These are phyloP conservation scores for Pedetes capensis DNA, from an alignment of 2,113 vertebrate genomes.

Conservation along the genomic window DNA sequence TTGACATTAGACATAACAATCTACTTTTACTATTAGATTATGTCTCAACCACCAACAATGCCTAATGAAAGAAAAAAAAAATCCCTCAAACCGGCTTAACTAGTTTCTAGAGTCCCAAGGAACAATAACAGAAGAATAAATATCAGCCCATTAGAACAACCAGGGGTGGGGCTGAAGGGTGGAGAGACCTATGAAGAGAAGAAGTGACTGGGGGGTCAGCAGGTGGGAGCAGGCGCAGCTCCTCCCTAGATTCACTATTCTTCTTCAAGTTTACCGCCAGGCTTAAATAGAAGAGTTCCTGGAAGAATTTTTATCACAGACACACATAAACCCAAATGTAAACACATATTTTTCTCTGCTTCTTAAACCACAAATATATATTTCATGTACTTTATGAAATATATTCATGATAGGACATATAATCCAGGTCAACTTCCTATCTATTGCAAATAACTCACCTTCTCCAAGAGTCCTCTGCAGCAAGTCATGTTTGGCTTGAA, in stretches of 20 bases:
- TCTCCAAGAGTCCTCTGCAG: constrained; percentile 95
- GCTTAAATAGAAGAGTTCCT: background rate
- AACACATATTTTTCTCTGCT: background rate
- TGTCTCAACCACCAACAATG: constrained; percentile 43
- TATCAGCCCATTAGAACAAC: background rate
- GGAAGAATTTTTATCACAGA: background rate
- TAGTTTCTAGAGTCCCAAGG: constrained; percentile 34
- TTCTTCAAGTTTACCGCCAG: background rate
- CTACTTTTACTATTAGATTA: background rate
- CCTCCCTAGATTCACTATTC: background rate
- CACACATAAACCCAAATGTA: background rate
- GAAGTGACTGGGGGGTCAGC: background rate
- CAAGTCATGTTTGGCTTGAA: constrained; percentile 98
- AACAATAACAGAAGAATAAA: background rate
- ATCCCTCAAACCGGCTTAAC: background rate
- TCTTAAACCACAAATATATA: background rate
- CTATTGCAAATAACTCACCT: constrained; percentile 83
- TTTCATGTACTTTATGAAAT: background rate
- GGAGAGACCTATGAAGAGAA: background rate
- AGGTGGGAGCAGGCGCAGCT: background rate
- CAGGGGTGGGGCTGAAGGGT: background rate
- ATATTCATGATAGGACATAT: accelerated
- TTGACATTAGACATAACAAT: background rate
- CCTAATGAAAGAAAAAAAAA: background rate
- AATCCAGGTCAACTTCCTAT: background rate